Evolutionary conservation across 2,797 vertebrate species (phyloP), one percentile per base, ranked within the genome.

Genomic region (Caiman crocodilus): DNA sequence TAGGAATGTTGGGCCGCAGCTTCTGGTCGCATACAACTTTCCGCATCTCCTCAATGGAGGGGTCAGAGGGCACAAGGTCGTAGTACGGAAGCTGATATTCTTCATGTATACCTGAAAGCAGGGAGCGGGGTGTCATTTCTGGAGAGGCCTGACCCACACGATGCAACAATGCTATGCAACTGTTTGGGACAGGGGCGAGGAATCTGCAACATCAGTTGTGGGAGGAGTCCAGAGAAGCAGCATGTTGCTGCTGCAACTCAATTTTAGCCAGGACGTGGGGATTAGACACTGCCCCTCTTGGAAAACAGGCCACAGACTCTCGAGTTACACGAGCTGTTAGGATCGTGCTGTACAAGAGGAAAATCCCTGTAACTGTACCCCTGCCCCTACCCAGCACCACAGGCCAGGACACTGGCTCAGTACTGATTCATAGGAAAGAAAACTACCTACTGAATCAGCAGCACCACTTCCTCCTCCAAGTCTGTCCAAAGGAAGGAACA

Each of bases 21-120:
- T 99, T 99, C 98, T 99, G 99, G 93, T 99, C 99, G 93, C 99
- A 99, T 60, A 99, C 99, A 2, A 99, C 99, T 98, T 99, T 99
- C 96, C 99, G 98, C 99, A 99, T 99, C 97, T 99, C 99, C 95
- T 99, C 99, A 90, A 99, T 99, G 23, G 99, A 99, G 55, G 99
- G 99, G 95, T 99, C 99, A 6, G 99, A 99, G 95, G 99, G 99
- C 67, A 99, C 99, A 1, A 99, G 98, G 98, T 99, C 99, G 0
- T 99, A 99, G 97, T 99, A 99, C 1, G 99, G 99, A 78, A 99
- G 98, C 97, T 99, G 99, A 97, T 99, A 99, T 71, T 99, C 99
- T 96, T 99, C 99, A 9, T 99, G 99, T 93, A 99, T 98, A 78
- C 99, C 99, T 99, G 95, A 7, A 92, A 73, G 57, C 79, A 28